Evolutionary conservation across 2,888 invertebrate species (phyloP).

Genomic region (Tenthredo amoena): DNA sequence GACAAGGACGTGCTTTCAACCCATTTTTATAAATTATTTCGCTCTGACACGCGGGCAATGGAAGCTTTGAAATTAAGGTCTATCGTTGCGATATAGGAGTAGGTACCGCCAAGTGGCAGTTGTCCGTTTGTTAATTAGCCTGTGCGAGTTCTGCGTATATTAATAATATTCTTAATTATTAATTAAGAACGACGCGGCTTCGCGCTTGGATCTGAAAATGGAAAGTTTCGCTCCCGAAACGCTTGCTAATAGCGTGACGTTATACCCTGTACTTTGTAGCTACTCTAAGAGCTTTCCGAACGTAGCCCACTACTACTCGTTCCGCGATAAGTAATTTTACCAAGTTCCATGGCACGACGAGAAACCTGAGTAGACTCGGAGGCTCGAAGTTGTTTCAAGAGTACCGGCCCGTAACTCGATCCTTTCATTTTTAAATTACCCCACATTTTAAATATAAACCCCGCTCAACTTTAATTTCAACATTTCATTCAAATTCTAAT

Average conservation of each 20-base stretch:
- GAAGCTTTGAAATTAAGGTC: neutral
- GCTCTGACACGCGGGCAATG: neutral
- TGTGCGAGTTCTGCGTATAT: conserved; percentile 4
- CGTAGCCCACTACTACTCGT: neutral
- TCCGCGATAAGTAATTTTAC: conserved; percentile 34
- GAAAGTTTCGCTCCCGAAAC: neutral
- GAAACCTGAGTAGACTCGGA: conserved; percentile 39
- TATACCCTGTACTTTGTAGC: conserved; percentile 38
- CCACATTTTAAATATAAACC: conserved; percentile 22
- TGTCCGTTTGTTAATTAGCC: conserved; percentile 35
- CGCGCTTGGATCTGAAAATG: conserved; percentile 2
- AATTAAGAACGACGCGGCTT: conserved; percentile 1
- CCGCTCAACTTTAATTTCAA: conserved; percentile 30
- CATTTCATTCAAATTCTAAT: conserved; percentile 41
- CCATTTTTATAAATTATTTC: conserved; percentile 39
- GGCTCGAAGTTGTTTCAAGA: conserved; percentile 40
- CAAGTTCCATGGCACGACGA: conserved; percentile 38
- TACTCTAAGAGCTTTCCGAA: conserved; percentile 48
- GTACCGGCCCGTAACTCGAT: conserved; percentile 37
- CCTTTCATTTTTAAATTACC: conserved; percentile 31
- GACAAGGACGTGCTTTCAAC: conserved; percentile 32
- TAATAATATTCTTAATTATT: conserved; percentile 24
- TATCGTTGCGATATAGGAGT: neutral
- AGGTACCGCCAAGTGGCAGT: conserved; percentile 8
- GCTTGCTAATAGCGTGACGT: conserved; percentile 26